A percentile compares a stretch with the other conserved stretches of the same genome.
Evolutionary conservation across 2,888 invertebrate genomes (phyloP).

Genomic region (Leptarthrus brevirostris): DNA sequence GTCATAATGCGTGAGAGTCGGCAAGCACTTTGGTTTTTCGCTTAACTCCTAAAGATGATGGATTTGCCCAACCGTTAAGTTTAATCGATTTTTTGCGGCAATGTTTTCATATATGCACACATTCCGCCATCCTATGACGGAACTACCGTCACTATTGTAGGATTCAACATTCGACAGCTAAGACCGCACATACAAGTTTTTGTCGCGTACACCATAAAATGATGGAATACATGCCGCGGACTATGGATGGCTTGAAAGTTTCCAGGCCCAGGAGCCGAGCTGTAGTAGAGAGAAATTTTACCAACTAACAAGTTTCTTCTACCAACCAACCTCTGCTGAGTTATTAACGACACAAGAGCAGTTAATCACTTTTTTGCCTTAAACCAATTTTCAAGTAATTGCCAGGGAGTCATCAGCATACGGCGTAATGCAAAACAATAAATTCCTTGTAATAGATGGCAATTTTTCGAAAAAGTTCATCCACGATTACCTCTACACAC

Average conservation of each 20-base stretch:
- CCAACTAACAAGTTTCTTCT: constrained; percentile 32
- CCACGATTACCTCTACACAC: not conserved
- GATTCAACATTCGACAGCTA: constrained; percentile 11
- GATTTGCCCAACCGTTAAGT: constrained; percentile 36
- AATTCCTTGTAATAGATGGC: constrained; percentile 36
- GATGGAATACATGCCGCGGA: not conserved
- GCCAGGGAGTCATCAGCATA: constrained; percentile 40
- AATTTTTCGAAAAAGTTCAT: not conserved
- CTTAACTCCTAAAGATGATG: constrained; percentile 15
- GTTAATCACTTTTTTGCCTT: constrained; percentile 47
- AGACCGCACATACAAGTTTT: constrained; percentile 15
- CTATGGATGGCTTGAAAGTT: not conserved
- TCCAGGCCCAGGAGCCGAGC: not conserved
- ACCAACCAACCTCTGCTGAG: not conserved
- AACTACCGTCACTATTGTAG: not conserved
- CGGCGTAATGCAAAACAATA: constrained; percentile 40
- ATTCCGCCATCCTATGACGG: not conserved
- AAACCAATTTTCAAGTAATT: constrained; percentile 47
- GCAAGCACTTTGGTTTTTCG: not conserved
- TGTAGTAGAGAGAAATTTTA: not conserved
- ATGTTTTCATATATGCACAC: not conserved
- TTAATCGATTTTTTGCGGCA: constrained; percentile 35
- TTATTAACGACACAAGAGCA: constrained; percentile 42
- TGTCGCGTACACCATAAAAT: constrained; percentile 10
- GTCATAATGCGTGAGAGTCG: not conserved